Percentiles rank a stretch among this genome's conserved stretches.
Evolutionary conservation across 1,140 invertebrate species (phyloP).

Genomic region (Papilio aristodemus): DNA sequence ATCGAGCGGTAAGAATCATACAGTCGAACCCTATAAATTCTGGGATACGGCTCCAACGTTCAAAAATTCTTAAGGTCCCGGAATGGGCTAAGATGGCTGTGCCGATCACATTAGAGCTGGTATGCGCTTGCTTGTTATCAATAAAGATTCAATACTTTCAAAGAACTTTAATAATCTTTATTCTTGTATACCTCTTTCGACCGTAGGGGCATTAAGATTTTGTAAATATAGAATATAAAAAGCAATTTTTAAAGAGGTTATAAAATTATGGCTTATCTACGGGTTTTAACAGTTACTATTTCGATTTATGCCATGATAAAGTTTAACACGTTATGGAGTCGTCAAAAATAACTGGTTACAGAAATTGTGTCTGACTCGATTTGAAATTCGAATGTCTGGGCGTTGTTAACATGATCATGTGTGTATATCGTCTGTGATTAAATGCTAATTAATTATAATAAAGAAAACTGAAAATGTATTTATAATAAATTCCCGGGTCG

Average conservation of each 20-base stretch:
- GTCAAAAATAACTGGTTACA: slow-evolving; percentile 56
- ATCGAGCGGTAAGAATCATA: no score
- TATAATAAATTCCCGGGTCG: no score
- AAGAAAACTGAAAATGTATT: background rate
- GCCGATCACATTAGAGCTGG: no score
- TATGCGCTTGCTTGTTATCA: no score
- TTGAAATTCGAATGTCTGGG: slow-evolving; percentile 28
- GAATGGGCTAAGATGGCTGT: no score
- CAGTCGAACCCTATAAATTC: no score
- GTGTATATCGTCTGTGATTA: background rate
- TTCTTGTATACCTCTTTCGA: no score
- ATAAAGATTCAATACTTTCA: no score
- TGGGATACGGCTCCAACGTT: no score
- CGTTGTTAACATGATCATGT: slow-evolving; percentile 8
- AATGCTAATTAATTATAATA: slow-evolving; percentile 10
- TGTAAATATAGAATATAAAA: background rate
- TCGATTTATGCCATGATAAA: slow-evolving; percentile 48
- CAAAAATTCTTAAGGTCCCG: no score
- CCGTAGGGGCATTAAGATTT: background rate
- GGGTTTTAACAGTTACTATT: slow-evolving; percentile 38
- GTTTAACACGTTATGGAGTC: slow-evolving; percentile 45
- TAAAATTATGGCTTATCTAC: slow-evolving; percentile 21
- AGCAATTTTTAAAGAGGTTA: background rate
- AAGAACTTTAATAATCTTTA: no score
- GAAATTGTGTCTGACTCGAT: slow-evolving; percentile 43